These are phyloP conservation scores for Chaunax sp. DNA, from an alignment of 2,797 vertebrate genomes.

Conservation along the genomic window DNA sequence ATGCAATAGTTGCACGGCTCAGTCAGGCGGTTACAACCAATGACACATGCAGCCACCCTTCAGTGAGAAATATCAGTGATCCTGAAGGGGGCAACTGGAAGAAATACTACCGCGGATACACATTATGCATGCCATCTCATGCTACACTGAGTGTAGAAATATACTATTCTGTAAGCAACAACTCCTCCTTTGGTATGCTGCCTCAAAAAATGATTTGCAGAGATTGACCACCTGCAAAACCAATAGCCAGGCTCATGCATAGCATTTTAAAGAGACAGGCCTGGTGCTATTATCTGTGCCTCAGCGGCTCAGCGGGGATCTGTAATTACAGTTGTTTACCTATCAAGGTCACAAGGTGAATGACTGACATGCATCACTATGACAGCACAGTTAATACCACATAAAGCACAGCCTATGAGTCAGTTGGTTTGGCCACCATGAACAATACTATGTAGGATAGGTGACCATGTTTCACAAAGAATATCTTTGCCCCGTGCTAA, in stretches of 20 bases:
- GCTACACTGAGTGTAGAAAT: not conserved
- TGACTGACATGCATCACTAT: slow-evolving; percentile 40
- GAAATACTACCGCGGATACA: not conserved
- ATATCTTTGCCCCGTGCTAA: no score
- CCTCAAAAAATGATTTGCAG: not conserved
- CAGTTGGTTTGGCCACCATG: not conserved
- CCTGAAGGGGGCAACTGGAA: not conserved
- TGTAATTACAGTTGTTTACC: slow-evolving; percentile 46
- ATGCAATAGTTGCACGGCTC: not conserved
- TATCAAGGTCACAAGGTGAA: slow-evolving; percentile 36
- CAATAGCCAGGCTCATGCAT: not conserved
- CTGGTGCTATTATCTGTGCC: slow-evolving; percentile 12
- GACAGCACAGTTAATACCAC: slow-evolving; percentile 21
- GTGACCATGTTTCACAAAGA: slow-evolving; percentile 13
- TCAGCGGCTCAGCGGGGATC: slow-evolving; percentile 20
- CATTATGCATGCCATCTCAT: not conserved
- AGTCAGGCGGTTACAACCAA: not conserved
- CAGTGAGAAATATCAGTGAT: not conserved
- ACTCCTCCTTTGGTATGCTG: not conserved
- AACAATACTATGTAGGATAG: not conserved
- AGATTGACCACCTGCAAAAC: not conserved
- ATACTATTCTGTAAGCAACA: not conserved
- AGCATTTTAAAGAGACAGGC: slow-evolving; percentile 14
- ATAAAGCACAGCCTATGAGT: not conserved
- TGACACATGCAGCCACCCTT: not conserved